Percentiles rank a stretch among this genome's conserved stretches.
phyloP scores from a whole-genome alignment of 1,140 invertebrate species.

The Aphaenogaster floridana region DNA sequence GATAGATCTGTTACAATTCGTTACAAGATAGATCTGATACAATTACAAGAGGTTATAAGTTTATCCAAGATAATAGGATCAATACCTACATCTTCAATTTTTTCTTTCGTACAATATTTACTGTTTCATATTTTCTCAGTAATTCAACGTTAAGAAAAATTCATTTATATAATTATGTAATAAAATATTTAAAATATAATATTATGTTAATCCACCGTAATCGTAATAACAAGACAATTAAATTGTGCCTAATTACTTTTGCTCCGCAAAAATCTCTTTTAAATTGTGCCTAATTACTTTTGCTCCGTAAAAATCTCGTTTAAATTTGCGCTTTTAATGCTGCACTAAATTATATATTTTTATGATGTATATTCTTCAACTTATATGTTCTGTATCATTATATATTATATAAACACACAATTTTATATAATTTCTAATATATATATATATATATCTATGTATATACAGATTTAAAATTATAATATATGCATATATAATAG shows the following conservation, averaged over 20 bases:
- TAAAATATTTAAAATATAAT: background rate
- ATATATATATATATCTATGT: too few species aligned
- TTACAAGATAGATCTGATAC: background rate
- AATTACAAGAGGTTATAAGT: background rate
- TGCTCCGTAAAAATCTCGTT: background rate
- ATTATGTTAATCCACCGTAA: too few species aligned
- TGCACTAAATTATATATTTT: background rate
- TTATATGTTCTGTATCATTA: background rate
- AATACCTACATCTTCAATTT: background rate
- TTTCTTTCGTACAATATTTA: background rate
- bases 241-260: background rate
- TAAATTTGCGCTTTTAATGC: background rate
- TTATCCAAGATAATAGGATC: background rate
- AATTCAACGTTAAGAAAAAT: background rate
- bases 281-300: background rate
- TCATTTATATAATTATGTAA: background rate
- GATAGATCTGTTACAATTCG: background rate
- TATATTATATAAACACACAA: background rate
- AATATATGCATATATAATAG: too few species aligned
- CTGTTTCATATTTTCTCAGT: background rate
- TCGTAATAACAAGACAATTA: background rate
- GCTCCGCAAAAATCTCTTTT: background rate
- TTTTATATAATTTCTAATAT: background rate
- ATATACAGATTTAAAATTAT: too few species aligned
- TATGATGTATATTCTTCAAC: background rate